A percentile compares a stretch with the other conserved stretches of the same genome.
Evolutionary conservation across 2,888 invertebrate species (phyloP).

Genomic region (Leucophenga montana): DNA sequence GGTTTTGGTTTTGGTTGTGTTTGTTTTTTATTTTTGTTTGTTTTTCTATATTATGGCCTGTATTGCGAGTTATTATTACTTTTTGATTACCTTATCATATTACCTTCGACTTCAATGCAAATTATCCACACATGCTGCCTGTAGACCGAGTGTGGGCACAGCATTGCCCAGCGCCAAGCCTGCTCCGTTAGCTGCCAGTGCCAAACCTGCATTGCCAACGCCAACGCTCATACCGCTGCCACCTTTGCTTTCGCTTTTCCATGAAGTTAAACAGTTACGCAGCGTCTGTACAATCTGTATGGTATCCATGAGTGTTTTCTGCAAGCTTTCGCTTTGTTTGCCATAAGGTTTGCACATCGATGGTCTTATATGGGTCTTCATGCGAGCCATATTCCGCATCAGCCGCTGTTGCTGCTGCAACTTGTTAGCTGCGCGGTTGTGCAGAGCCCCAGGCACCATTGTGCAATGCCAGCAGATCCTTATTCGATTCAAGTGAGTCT

Average conservation of each 20-base stretch:
- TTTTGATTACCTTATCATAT: slow-evolving; percentile 42
- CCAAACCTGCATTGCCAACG: slow-evolving; percentile 23
- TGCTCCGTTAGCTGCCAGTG: slow-evolving; percentile 31
- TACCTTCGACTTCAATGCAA: slow-evolving; percentile 48
- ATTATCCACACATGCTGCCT: slow-evolving; percentile 54
- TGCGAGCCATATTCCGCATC: slow-evolving; percentile 90
- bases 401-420: slow-evolving; percentile 67
- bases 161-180: slow-evolving; percentile 48
- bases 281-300: slow-evolving; percentile 89
- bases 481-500: slow-evolving; percentile 74
- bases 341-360: slow-evolving; percentile 94
- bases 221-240: slow-evolving; percentile 42
- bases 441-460: slow-evolving; percentile 78
- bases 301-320: slow-evolving; percentile 90
- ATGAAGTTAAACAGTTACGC: slow-evolving; percentile 87
- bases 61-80: slow-evolving; percentile 27
- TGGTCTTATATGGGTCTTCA: slow-evolving; percentile 90
- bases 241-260: slow-evolving; percentile 85
- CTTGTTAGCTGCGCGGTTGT: slow-evolving; percentile 54
- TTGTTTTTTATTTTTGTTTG: no score
- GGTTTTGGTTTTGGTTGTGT: no score
- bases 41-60: slow-evolving; percentile 38
- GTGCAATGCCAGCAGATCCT: slow-evolving; percentile 80
- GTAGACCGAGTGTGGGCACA: slow-evolving; percentile 52
- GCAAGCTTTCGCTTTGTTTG: slow-evolving; percentile 90